Evolutionary conservation across 2,888 invertebrate genomes (phyloP), one percentile per base, ranked within the genome.

Genomic region (Drosophila heteroneura): DNA sequence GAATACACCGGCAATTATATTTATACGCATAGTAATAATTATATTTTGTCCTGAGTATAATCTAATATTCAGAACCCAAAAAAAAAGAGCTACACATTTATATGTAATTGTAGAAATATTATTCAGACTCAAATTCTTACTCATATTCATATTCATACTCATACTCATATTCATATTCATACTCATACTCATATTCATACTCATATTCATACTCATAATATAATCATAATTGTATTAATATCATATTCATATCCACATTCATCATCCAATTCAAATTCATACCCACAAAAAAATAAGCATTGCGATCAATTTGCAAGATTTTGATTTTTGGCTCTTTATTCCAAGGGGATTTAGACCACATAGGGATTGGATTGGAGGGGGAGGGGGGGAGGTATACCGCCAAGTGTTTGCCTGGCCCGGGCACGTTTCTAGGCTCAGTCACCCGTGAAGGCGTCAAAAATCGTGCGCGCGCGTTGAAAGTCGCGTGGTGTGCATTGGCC

Each of bases 401-500:
- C 22, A 22, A 47, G 16, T 47, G 47, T 22, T 22, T 53, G 28
- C 14, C 30, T 30, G 30, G 47, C 12, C 28, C 28, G 58, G 59
- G 59, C 69, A 70, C 79, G 84, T 76, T 70, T 63, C 68, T 65
- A 47, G 71, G 66, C 61, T 54, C 82, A 81, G 72, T 70, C 68
- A 68, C 49, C 70, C 76, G 83, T 74, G 60, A 81, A 85, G 88
- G 84, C 81, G 84, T 81, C 74, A 83, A 71, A 75, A 78, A 71
- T 81, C 81, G 70, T 72, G 77, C 81, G 77, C 81, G 65, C 26
- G 70, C 35, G 65, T 65, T 81, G 67, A 56, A 81, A 85, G 68
- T 81, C 86, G 70, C 80, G 39, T 41, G 60, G 44, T 52, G 35
- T 26, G 41, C 10, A n/a, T 22, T 41, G 39, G 44, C 14, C 22